Conservation (phyloP, 2,797 vertebrate genomes). For the Pipistrellus kuhlii region DNA sequence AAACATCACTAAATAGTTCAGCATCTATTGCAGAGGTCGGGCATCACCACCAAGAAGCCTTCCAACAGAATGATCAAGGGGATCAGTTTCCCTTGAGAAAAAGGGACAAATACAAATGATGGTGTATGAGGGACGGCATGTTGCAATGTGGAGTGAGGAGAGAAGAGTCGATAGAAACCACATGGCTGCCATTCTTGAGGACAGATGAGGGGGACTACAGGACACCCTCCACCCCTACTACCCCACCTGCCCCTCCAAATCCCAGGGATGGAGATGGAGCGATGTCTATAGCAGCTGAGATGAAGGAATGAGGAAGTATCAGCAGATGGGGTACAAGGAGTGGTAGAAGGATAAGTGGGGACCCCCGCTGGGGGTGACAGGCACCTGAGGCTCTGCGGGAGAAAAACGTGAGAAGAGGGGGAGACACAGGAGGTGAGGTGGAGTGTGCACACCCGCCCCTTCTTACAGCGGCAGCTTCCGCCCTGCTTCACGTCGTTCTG, state of each 20-base stretch:
- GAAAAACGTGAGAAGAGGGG: neutral
- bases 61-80: neutral
- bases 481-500: neutral
- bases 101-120: neutral
- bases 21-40: neutral
- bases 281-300: neutral
- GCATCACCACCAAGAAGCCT: neutral
- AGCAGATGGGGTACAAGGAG: neutral
- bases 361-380: neutral
- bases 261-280: neutral
- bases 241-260: neutral
- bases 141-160: neutral
- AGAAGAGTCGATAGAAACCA: too few species aligned
- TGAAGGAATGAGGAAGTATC: neutral
- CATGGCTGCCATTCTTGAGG: neutral
- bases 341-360: neutral
- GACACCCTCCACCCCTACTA: too few species aligned
- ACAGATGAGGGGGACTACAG: neutral
- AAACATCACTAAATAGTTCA: neutral
- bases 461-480: neutral
- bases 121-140: rapidly evolving
- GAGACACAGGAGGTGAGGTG: too few species aligned
- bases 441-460: neutral
- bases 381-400: neutral
- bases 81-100: neutral